Evolutionary conservation across 2,888 invertebrate genomes (phyloP).

Genomic region (Metellina segmentata): DNA sequence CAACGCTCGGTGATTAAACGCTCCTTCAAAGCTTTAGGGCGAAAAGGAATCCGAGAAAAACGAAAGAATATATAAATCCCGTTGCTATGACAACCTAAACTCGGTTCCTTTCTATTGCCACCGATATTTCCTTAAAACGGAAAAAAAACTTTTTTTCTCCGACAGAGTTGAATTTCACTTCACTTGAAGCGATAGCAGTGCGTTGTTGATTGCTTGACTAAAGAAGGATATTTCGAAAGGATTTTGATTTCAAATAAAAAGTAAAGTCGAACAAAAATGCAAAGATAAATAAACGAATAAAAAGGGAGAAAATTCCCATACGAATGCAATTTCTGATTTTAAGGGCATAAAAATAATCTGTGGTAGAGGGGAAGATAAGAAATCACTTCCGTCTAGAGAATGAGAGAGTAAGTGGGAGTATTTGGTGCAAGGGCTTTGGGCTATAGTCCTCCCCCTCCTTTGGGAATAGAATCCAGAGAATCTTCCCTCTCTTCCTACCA

Average conservation of each 20-base stretch:
- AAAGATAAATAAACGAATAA: neutral
- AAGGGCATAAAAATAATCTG: conserved; percentile 8
- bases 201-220: conserved; percentile 41
- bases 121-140: conserved; percentile 22
- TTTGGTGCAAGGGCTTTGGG: neutral
- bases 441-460: neutral
- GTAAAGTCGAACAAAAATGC: neutral
- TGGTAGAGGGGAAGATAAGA: neutral
- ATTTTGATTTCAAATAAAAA: conserved; percentile 37
- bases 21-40: conserved; percentile 2
- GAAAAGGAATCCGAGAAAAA: conserved; percentile 10
- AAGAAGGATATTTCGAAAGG: conserved; percentile 25
- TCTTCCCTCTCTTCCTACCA: neutral
- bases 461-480: neutral
- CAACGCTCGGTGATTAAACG: conserved; percentile 28
- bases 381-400: neutral
- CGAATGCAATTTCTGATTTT: conserved; percentile 26
- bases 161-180: conserved; percentile 18
- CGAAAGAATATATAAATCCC: neutral
- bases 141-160: conserved; percentile 27
- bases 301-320: conserved; percentile 7
- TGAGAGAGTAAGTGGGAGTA: neutral
- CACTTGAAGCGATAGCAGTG: conserved; percentile 1
- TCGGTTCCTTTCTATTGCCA: conserved; percentile 21
- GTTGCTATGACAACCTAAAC: conserved; percentile 16